A percentile compares a stretch with the other conserved stretches of the same genome.
phyloP scores from a whole-genome alignment of 2,888 invertebrate species.

The Mimas tiliae region DNA sequence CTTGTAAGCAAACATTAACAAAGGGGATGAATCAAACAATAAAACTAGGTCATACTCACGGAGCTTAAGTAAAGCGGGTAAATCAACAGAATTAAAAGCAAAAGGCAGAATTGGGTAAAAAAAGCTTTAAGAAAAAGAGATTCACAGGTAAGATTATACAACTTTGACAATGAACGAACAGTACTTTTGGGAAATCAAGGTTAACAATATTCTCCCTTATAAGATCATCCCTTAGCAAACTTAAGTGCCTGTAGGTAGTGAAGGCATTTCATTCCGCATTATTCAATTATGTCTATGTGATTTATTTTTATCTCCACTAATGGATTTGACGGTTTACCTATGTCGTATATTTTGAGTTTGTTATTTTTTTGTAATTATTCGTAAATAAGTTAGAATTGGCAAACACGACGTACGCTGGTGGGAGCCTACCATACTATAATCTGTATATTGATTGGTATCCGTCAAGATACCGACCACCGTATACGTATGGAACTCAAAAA shows the following conservation, averaged over 20 bases:
- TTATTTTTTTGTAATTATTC: no score
- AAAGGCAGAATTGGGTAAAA: slow-evolving; percentile 34
- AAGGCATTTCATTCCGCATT: not conserved
- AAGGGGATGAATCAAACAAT: not conserved
- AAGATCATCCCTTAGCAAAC: slow-evolving; percentile 40
- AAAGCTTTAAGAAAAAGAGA: slow-evolving; percentile 33
- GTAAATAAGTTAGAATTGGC: no score
- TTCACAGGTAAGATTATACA: slow-evolving; percentile 24
- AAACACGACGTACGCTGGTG: no score
- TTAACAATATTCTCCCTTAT: slow-evolving; percentile 33
- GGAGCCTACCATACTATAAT: no score
- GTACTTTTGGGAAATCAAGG: slow-evolving; percentile 51
- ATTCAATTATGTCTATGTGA: not conserved
- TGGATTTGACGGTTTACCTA: not conserved
- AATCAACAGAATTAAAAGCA: slow-evolving; percentile 33
- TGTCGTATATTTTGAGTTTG: not conserved
- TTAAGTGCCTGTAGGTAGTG: slow-evolving; percentile 28
- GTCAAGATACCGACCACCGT: no score
- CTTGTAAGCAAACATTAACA: slow-evolving; percentile 8
- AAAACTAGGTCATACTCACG: slow-evolving; percentile 15
- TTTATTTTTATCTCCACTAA: not conserved
- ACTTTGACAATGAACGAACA: slow-evolving; percentile 38
- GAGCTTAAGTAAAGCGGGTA: slow-evolving; percentile 20
- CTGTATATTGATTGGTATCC: no score
- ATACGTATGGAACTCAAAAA: no score